phyloP scores from a whole-genome alignment of 2,797 vertebrate genomes.

The Anguilla marmorata region DNA sequence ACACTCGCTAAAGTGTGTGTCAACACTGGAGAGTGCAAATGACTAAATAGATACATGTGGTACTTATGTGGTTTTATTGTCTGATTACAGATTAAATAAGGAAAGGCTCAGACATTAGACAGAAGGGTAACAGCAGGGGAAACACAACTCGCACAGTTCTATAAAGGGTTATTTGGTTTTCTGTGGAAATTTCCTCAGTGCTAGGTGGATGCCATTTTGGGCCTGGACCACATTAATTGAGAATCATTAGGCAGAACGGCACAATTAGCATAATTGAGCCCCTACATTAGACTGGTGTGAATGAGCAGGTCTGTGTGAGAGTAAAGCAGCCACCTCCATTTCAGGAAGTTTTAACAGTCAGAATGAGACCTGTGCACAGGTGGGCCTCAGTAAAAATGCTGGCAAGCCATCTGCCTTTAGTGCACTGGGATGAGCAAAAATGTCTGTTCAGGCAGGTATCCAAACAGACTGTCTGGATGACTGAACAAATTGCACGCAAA shows the following conservation, averaged over 20 bases:
- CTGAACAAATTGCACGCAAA: background rate
- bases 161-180: slow-evolving; percentile 1
- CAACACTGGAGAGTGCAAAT: slow-evolving; percentile 18
- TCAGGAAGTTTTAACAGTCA: background rate
- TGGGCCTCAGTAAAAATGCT: background rate
- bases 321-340: background rate
- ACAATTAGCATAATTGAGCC: background rate
- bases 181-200: background rate
- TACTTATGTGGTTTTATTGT: slow-evolving; percentile 1
- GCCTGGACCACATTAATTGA: background rate
- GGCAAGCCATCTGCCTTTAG: background rate
- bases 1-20: slow-evolving; percentile 23
- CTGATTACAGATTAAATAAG: slow-evolving; percentile 28
- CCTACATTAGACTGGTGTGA: background rate
- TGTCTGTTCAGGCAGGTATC: background rate
- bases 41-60: slow-evolving; percentile 5
- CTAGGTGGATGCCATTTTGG: background rate
- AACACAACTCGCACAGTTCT: background rate
- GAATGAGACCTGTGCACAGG: background rate
- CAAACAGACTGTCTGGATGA: background rate
- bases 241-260: slow-evolving; percentile 5
- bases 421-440: background rate
- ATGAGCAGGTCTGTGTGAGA: background rate
- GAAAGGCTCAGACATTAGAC: slow-evolving; percentile 11
- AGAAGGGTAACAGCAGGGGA: background rate